A percentile compares a stretch with the other conserved stretches of the same genome.
These are phyloP conservation scores for Zapornia atra DNA, from an alignment of 2,113 vertebrate genomes.

Conservation along the genomic window DNA sequence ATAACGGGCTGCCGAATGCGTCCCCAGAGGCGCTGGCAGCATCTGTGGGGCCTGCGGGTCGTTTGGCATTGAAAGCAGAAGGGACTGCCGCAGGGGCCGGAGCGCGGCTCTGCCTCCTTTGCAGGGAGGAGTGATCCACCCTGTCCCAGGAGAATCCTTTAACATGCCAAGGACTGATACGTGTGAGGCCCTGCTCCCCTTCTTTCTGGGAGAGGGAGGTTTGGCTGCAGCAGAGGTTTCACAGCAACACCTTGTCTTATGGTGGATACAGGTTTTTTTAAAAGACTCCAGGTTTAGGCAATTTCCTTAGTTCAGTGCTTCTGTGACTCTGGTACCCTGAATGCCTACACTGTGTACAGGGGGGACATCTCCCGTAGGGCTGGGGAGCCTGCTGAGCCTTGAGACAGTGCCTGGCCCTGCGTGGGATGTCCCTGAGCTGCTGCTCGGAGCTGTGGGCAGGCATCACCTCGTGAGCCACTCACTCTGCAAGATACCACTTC, in stretches of 20 bases:
- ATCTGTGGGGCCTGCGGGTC: neutral
- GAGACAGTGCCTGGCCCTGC: rapidly evolving
- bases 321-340: rapidly evolving
- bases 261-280: neutral
- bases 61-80: neutral
- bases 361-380: rapidly evolving
- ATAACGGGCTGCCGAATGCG: neutral
- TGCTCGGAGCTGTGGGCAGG: neutral
- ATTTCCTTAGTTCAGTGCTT: neutral
- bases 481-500: neutral
- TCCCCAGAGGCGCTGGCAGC: neutral
- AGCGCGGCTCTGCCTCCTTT: neutral
- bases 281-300: neutral
- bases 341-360: neutral
- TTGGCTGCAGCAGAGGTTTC: neutral
- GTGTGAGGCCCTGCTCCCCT: neutral
- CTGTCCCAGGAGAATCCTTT: neutral
- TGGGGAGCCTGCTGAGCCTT: neutral
- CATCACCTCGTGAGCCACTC: neutral
- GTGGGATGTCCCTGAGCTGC: neutral
- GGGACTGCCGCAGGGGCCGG: neutral
- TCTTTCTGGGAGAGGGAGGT: neutral
- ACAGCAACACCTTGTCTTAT: neutral
- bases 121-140: neutral
- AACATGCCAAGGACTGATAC: neutral